Evolutionary conservation across 2,113 vertebrate species (phyloP).

Genomic region (Lates calcarifer): DNA sequence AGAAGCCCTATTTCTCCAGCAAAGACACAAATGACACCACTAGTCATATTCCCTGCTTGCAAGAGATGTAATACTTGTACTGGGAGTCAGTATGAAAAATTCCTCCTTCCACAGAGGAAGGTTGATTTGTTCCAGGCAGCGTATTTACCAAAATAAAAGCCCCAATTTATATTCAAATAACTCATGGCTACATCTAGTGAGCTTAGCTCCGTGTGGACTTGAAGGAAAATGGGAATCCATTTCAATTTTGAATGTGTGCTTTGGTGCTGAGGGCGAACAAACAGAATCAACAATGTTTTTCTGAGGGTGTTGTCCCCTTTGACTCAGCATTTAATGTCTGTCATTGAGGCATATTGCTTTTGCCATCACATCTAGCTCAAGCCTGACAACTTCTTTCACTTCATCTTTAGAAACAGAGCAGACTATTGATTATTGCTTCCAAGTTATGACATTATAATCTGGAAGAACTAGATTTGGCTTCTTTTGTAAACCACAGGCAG

Average conservation of each 20-base stretch:
- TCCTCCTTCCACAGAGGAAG: not conserved
- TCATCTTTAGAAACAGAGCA: constrained; percentile 9
- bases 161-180: constrained; percentile 21
- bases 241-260: not conserved
- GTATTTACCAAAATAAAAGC: constrained; percentile 54
- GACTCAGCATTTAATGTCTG: constrained; percentile 1
- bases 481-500: constrained; percentile 26
- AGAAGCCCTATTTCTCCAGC: constrained; percentile 33
- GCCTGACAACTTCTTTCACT: constrained; percentile 14
- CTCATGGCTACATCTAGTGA: not conserved
- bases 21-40: constrained; percentile 19
- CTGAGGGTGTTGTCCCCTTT: not conserved
- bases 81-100: constrained; percentile 9
- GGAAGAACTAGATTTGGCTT: constrained; percentile 50
- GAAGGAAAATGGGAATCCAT: constrained; percentile 22
- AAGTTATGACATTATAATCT: constrained; percentile 59
- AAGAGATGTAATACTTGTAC: constrained; percentile 18
- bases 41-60: constrained; percentile 16
- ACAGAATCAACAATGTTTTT: constrained; percentile 8
- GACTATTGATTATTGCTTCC: constrained; percentile 21
- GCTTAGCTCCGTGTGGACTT: not conserved
- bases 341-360: not conserved
- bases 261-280: constrained; percentile 2
- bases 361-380: not conserved
- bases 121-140: constrained; percentile 13